Conservation (phyloP, 2,888 invertebrate species). For the Meteorus cinctellus region DNA sequence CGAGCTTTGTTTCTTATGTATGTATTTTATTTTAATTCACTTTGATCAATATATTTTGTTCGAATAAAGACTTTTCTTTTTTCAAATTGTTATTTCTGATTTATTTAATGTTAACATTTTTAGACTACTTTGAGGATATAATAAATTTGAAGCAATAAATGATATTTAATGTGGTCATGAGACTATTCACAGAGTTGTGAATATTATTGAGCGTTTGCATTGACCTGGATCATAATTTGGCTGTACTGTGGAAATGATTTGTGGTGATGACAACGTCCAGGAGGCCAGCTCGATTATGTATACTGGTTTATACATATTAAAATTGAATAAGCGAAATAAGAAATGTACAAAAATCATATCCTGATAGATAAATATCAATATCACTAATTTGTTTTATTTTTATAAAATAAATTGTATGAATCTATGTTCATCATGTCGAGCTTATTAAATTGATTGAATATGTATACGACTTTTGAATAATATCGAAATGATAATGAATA, state of each 20-base stretch:
- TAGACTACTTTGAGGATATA: too few relatives aligned
- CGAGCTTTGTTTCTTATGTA: constrained; percentile 41
- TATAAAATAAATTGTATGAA: neutral
- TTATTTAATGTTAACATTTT: neutral
- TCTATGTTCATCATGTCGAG: constrained; percentile 13
- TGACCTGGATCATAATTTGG: constrained; percentile 31
- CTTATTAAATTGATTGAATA: constrained; percentile 21
- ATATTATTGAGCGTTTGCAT: constrained; percentile 27
- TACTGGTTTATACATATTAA: constrained; percentile 39
- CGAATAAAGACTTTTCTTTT: constrained; percentile 42
- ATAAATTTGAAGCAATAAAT: neutral
- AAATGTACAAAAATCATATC: neutral
- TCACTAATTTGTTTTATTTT: neutral
- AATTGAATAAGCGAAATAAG: neutral
- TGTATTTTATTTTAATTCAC: constrained; percentile 33
- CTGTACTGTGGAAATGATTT: constrained; percentile 1
- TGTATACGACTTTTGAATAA: neutral
- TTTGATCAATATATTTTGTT: constrained; percentile 31
- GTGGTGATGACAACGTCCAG: neutral
- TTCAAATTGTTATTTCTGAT: neutral
- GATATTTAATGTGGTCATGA: constrained; percentile 31
- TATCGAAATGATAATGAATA: constrained; percentile 22
- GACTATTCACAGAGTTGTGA: constrained; percentile 29
- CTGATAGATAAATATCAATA: neutral
- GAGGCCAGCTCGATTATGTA: constrained; percentile 28